Conservation (phyloP, 2,113 vertebrate species). For the Dinomys branickii region DNA sequence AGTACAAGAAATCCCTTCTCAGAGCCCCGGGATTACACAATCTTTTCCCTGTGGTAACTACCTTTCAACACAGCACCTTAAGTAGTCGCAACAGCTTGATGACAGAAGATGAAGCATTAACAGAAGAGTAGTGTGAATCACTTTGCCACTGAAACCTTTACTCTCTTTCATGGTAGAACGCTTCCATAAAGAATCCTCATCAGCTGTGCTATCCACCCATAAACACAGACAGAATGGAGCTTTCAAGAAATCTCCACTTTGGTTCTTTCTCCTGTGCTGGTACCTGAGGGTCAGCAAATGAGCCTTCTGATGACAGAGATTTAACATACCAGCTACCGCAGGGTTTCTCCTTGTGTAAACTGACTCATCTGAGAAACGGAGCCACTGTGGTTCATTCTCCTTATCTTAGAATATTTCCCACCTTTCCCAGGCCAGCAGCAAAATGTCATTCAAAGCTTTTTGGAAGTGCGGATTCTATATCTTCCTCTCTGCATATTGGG, state of each 20-base stretch:
- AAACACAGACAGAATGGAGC: not conserved
- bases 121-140: not conserved
- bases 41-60: not conserved
- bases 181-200: not conserved
- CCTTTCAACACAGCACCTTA: constrained; percentile 21
- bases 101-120: not conserved
- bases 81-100: not conserved
- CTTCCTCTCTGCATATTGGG: not conserved
- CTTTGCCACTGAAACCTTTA: not conserved
- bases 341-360: not conserved
- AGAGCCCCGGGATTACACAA: not conserved
- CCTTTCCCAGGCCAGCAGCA: not conserved
- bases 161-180: not conserved
- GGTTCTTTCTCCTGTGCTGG: not conserved
- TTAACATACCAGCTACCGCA: not conserved
- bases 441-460: not conserved
- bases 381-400: not conserved
- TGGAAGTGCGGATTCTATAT: not conserved
- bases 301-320: not conserved
- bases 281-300: not conserved
- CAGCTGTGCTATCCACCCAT: not conserved
- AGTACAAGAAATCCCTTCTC: constrained; percentile 27
- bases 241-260: not conserved
- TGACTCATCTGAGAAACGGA: not conserved
- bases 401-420: not conserved